Evolutionary conservation across 2,888 invertebrate species (phyloP).

Genomic region (Idaea aversata): DNA sequence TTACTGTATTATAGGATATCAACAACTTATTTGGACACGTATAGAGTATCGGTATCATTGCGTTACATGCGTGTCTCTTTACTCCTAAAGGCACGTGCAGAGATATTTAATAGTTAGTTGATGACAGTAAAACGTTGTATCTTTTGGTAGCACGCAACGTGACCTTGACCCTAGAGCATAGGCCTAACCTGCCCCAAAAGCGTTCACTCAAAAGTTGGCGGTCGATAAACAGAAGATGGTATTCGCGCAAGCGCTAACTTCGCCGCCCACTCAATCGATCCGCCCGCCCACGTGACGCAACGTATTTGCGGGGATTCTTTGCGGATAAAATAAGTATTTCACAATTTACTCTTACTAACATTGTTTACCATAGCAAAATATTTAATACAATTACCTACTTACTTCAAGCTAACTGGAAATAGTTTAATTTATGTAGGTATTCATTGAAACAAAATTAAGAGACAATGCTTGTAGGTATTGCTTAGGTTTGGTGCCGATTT

Average conservation of each 20-base stretch:
- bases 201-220: slow-evolving; percentile 67
- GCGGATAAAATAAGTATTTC: slow-evolving; percentile 49
- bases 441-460: not conserved
- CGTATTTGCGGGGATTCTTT: slow-evolving; percentile 77
- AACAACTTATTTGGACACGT: slow-evolving; percentile 5
- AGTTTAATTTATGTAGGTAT: not conserved
- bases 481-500: no score
- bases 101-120: slow-evolving; percentile 24
- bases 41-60: slow-evolving; percentile 3
- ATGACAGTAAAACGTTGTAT: slow-evolving; percentile 30
- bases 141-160: slow-evolving; percentile 59
- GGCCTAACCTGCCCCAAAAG: slow-evolving; percentile 81
- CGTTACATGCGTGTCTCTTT: slow-evolving; percentile 3
- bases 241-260: slow-evolving; percentile 68
- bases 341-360: slow-evolving; percentile 33
- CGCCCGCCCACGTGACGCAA: slow-evolving; percentile 77
- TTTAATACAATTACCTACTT: not conserved
- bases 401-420: not conserved
- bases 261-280: slow-evolving; percentile 66
- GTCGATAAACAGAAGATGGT: slow-evolving; percentile 67
- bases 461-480: not conserved
- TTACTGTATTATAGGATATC: not conserved
- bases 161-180: slow-evolving; percentile 79
- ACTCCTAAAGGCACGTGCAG: slow-evolving; percentile 5
- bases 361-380: not conserved